phyloP scores from a whole-genome alignment of 2,888 invertebrate species.

The Erebia palarica region DNA sequence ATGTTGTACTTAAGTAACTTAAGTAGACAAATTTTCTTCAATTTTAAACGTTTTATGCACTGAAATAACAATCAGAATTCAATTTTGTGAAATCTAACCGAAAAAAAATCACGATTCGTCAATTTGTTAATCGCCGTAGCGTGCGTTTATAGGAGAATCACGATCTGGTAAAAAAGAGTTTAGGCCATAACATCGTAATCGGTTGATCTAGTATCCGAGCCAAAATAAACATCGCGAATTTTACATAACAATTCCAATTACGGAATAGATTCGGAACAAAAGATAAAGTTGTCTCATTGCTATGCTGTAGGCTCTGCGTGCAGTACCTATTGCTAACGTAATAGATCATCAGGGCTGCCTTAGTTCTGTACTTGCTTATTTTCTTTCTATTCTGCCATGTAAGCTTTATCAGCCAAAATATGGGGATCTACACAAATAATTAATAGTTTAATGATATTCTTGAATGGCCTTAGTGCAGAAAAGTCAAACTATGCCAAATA shows the following conservation, averaged over 20 bases:
- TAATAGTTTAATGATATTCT: no score
- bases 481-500: no score
- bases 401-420: no score
- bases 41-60: no score
- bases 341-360: conserved; percentile 14
- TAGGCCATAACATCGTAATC: conserved; percentile 13
- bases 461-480: no score
- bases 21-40: no score
- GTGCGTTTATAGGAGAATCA: conserved; percentile 3
- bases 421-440: no score
- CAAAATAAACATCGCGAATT: conserved; percentile 15
- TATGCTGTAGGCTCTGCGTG: conserved; percentile 24
- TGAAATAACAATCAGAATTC: neutral
- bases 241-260: conserved; percentile 20
- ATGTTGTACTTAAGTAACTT: no score
- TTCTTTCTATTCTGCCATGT: neutral
- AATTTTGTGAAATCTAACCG: neutral
- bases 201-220: conserved; percentile 6
- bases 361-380: neutral
- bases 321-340: conserved; percentile 16
- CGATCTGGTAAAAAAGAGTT: conserved; percentile 5
- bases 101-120: neutral
- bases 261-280: conserved; percentile 19
- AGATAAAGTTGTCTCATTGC: conserved; percentile 22
- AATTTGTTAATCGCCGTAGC: neutral